Percentiles rank a stretch among this genome's conserved stretches.
Conservation (phyloP, 1,140 invertebrate species). For the Heliconius melpomene region DNA sequence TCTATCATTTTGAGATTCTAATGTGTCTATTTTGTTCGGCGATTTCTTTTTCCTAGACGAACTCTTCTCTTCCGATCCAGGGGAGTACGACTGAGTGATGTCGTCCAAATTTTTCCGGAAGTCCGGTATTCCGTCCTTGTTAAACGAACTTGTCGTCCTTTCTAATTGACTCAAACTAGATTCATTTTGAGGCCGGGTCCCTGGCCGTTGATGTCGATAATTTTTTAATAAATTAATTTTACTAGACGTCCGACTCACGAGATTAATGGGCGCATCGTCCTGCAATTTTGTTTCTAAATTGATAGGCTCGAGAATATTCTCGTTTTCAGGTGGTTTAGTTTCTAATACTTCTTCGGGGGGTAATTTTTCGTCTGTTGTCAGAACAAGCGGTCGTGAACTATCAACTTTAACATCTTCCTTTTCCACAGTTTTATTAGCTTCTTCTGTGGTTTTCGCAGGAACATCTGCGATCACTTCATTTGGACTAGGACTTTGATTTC, state of each 20-base stretch:
- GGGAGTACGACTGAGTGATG: slow-evolving; percentile 77
- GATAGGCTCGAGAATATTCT: slow-evolving; percentile 22
- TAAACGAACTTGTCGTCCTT: slow-evolving; percentile 69
- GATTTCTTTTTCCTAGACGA: slow-evolving; percentile 76
- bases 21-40: slow-evolving; percentile 50
- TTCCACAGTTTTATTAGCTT: slow-evolving; percentile 17
- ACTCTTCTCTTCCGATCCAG: slow-evolving; percentile 65
- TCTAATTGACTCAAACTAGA: slow-evolving; percentile 75
- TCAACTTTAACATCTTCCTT: slow-evolving; percentile 23
- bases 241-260: slow-evolving; percentile 54
- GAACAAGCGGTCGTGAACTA: slow-evolving; percentile 42
- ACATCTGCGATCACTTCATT: background rate
- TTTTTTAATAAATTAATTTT: slow-evolving; percentile 79
- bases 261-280: slow-evolving; percentile 44
- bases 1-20: slow-evolving; percentile 59
- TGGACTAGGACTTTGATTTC: background rate
- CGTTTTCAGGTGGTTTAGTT: slow-evolving; percentile 47
- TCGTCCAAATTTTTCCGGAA: slow-evolving; percentile 77
- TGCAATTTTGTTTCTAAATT: slow-evolving; percentile 34
- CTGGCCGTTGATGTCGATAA: slow-evolving; percentile 74
- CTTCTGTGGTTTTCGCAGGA: background rate
- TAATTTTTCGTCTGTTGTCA: slow-evolving; percentile 75
- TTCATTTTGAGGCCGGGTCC: slow-evolving; percentile 57
- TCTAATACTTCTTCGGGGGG: slow-evolving; percentile 71
- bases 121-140: slow-evolving; percentile 73